Evolutionary conservation across 2,888 invertebrate species (phyloP).

Genomic region (Lasioglossum lativentre): DNA sequence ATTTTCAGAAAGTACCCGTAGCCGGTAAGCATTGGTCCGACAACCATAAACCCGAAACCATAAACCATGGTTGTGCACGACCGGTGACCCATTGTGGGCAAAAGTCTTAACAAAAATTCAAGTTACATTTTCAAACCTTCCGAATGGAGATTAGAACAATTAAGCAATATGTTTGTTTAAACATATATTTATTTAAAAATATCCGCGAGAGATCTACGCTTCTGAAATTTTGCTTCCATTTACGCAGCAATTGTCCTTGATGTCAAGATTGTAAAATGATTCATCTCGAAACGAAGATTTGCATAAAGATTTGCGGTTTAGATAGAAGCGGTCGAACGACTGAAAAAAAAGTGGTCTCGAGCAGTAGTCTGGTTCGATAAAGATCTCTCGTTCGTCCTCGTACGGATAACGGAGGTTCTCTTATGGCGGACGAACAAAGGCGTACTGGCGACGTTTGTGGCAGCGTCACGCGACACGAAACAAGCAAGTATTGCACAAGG

Average conservation of each 20-base stretch:
- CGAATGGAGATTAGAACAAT: not conserved
- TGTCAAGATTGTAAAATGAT: not conserved
- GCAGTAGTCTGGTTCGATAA: not conserved
- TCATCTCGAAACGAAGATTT: not conserved
- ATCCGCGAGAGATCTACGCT: not conserved
- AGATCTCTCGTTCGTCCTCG: not conserved
- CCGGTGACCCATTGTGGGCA: too few relatives aligned
- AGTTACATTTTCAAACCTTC: not conserved
- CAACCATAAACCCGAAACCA: not conserved
- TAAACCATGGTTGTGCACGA: too few relatives aligned
- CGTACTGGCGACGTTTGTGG: constrained; percentile 14
- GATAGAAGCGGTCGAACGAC: not conserved
- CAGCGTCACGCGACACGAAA: constrained; percentile 16
- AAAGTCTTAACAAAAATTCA: not conserved
- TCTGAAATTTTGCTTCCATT: not conserved
- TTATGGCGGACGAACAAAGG: constrained; percentile 14
- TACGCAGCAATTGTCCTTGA: not conserved
- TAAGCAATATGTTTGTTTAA: not conserved
- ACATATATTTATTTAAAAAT: not conserved
- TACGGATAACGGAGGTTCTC: constrained; percentile 2
- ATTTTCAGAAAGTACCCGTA: not conserved
- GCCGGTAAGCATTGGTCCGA: not conserved
- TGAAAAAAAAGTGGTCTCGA: not conserved
- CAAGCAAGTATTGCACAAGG: constrained; percentile 18
- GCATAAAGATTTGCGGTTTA: not conserved